Conservation (phyloP, 1,140 invertebrate species). For the Macrosteles quadrilineatus region DNA sequence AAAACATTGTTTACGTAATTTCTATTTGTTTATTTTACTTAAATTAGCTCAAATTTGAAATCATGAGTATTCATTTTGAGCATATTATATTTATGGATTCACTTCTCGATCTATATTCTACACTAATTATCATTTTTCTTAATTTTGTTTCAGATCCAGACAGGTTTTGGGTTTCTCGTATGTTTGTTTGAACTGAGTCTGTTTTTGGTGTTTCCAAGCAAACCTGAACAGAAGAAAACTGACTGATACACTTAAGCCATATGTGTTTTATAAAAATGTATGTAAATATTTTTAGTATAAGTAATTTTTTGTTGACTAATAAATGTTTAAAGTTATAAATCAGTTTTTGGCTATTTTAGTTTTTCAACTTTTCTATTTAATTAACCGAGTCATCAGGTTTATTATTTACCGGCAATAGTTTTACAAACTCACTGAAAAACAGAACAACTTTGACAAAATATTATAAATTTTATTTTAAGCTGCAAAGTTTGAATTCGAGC, state of each 20-base stretch:
- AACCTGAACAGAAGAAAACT: background rate
- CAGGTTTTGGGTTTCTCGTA: background rate
- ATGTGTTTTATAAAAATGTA: background rate
- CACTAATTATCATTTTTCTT: too few species aligned
- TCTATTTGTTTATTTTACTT: background rate
- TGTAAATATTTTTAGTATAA: background rate
- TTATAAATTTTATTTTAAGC: background rate
- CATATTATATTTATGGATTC: too few species aligned
- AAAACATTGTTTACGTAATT: background rate
- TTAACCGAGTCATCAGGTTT: background rate
- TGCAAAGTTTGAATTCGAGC: background rate
- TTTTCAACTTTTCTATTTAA: background rate
- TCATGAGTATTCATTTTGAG: too few species aligned
- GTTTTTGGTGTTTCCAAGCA: background rate
- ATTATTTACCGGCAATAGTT: background rate
- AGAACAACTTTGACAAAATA: background rate
- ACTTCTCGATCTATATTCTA: too few species aligned
- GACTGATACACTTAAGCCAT: background rate
- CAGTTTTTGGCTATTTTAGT: background rate
- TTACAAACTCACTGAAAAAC: background rate
- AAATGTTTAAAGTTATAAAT: background rate
- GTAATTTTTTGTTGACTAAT: background rate
- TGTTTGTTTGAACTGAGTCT: background rate
- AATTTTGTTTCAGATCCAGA: background rate
- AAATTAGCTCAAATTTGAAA: too few species aligned